Percentiles rank a stretch among this genome's conserved stretches.
Conservation (phyloP, 2,888 invertebrate species). For the Scaptomyza reducta region DNA sequence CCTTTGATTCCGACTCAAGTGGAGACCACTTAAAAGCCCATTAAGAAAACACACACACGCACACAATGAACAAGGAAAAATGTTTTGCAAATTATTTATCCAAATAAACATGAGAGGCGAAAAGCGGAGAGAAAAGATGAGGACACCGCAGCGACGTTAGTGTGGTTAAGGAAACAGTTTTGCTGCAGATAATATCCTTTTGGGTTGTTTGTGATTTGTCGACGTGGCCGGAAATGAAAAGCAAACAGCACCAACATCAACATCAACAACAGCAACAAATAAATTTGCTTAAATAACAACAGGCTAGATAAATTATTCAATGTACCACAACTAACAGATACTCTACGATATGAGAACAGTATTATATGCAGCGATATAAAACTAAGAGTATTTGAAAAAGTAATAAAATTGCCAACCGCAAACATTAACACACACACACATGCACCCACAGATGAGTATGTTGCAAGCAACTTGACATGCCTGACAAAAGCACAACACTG, state of each 20-base stretch:
- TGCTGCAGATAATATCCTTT: constrained; percentile 76
- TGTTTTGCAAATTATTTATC: constrained; percentile 74
- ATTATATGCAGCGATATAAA: not conserved
- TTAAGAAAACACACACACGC: constrained; percentile 44
- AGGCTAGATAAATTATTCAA: constrained; percentile 14
- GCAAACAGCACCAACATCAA: constrained; percentile 57
- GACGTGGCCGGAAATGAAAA: constrained; percentile 78
- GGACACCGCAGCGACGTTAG: constrained; percentile 33
- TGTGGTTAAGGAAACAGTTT: constrained; percentile 65
- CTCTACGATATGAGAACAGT: constrained; percentile 8
- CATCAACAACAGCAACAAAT: constrained; percentile 32
- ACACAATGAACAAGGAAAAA: constrained; percentile 63
- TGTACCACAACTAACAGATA: constrained; percentile 4
- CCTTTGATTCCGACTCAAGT: constrained; percentile 31
- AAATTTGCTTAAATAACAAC: constrained; percentile 66
- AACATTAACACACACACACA: constrained; percentile 32
- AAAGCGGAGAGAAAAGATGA: constrained; percentile 8
- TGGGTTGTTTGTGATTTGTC: constrained; percentile 74
- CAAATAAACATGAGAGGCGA: constrained; percentile 63
- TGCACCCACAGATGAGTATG: constrained; percentile 8
- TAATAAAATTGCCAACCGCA: constrained; percentile 35
- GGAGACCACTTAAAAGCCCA: constrained; percentile 67
- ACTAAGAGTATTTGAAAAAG: not conserved
- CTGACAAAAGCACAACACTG: constrained; percentile 61
- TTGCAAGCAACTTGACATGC: constrained; percentile 43